Conservation (phyloP, 2,888 invertebrate species). For the Calephelis perditalis region DNA sequence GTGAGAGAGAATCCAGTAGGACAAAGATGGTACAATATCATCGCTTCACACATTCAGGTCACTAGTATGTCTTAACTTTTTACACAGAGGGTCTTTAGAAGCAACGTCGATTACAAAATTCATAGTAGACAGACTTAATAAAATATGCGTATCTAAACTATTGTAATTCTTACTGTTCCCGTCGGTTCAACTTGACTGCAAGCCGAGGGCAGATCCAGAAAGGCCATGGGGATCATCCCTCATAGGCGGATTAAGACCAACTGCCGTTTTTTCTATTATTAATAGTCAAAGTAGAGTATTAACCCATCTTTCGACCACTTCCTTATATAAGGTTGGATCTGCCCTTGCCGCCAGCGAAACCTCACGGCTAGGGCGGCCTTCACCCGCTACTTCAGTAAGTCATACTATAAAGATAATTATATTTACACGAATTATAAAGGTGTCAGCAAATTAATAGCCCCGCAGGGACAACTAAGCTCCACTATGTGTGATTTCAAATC, state of each 20-base stretch:
- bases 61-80: slow-evolving; percentile 77
- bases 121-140: slow-evolving; percentile 76
- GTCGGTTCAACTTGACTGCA: slow-evolving; percentile 11
- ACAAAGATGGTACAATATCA: slow-evolving; percentile 64
- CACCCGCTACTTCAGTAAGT: slow-evolving; percentile 46
- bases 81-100: slow-evolving; percentile 76
- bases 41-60: slow-evolving; percentile 75
- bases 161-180: slow-evolving; percentile 48
- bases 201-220: too few relatives aligned
- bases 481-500: slow-evolving; percentile 74
- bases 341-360: slow-evolving; percentile 6
- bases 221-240: too few relatives aligned
- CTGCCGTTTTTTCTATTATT: neutral
- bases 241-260: slow-evolving; percentile 19
- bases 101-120: slow-evolving; percentile 77
- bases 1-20: slow-evolving; percentile 74
- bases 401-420: slow-evolving; percentile 71
- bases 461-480: slow-evolving; percentile 73
- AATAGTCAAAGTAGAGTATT: neutral
- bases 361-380: slow-evolving; percentile 26
- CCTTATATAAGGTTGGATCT: too few relatives aligned
- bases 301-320: neutral
- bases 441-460: slow-evolving; percentile 71
- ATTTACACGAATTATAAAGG: slow-evolving; percentile 75
- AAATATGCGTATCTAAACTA: slow-evolving; percentile 76